Evolutionary conservation across 2,113 vertebrate genomes (phyloP), one percentile per base, ranked within the genome.

Genomic region (Dromas ardeola): DNA sequence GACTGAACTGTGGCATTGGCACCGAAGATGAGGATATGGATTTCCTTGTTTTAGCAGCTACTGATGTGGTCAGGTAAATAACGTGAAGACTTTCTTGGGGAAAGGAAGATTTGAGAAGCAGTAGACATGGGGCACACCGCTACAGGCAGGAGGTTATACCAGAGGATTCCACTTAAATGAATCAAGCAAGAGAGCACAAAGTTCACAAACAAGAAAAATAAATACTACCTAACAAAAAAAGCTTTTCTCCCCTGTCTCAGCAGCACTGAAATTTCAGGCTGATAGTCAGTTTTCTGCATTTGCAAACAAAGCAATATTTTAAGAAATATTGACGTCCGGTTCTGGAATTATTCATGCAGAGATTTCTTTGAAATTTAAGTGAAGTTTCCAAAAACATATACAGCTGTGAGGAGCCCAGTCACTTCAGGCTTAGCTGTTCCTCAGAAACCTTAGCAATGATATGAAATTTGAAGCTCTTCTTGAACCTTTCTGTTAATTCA

Each of bases 401-500:
- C 97, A 98, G 98, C 98, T 98, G 98, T 93, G 96, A 98, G 97
- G 80, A 98, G 93, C 93, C 92, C 65, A 98, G 17, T 97, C 65
- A 15, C 93, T 95, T 96, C 92, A 95, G 98, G 99, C 99, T 99
- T 99, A 99, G 98, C 98, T 98, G 98, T 98, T 98, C 98, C 98
- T 98, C 98, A 97, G 98, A 98, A 98, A 98, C 98, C 98, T 98
- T 98, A 98, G 98, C 98, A 98, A 98, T 98, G 97, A 99, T 98
- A 98, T 98, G 99, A 99, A 99, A 99, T 98, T 97, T 96, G 99
- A 99, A 98, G 98, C 99, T 98, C 92, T 96, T 98, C 98, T 98
- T 99, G 98, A 99, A 99, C 99, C 99, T 99, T 98, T 97, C 98
- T 98, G 97, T 98, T 99, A 99, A 99, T 99, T 99, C 99, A 99